phyloP scores from a whole-genome alignment of 2,113 vertebrate species.

The Myrmecobius fasciatus region DNA sequence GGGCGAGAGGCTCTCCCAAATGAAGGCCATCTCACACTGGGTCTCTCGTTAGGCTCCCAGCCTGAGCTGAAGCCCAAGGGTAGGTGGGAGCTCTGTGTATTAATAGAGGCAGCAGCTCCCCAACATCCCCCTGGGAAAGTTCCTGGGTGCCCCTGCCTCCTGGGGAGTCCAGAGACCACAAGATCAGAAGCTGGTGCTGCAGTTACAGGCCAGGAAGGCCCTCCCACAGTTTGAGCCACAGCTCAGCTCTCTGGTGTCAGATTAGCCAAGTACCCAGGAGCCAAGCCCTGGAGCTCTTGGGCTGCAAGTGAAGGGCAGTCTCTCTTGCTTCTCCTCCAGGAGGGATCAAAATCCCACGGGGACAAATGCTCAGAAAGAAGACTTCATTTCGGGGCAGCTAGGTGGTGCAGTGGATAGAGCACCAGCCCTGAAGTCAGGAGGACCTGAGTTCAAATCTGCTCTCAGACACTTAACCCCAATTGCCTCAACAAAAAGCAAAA shows the following conservation, averaged over 20 bases:
- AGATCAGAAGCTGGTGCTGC: background rate
- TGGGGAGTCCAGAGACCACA: background rate
- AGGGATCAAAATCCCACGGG: conserved; percentile 95
- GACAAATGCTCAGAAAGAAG: conserved; percentile 94
- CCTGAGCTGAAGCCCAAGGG: background rate
- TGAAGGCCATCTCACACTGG: background rate
- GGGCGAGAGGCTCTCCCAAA: background rate
- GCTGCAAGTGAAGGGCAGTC: conserved; percentile 86
- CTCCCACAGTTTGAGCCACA: conserved; percentile 80
- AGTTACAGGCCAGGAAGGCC: background rate
- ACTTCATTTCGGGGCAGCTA: conserved; percentile 93
- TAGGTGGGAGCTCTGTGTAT: background rate
- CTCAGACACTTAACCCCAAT: too few species aligned
- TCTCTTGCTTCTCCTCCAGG: conserved; percentile 87
- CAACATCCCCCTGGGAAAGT: background rate
- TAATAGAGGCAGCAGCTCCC: background rate
- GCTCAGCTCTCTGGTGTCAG: conserved; percentile 84
- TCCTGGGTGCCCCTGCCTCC: background rate
- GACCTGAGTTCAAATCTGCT: too few species aligned
- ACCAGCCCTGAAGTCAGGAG: too few species aligned
- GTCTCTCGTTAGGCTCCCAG: background rate
- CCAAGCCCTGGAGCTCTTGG: conserved; percentile 84
- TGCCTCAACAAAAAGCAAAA: too few species aligned
- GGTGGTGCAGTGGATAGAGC: too few species aligned
- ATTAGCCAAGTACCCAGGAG: conserved; percentile 84